These are phyloP conservation scores for Nothobranchius furzeri DNA, from an alignment of 2,113 vertebrate species.

Conservation along the genomic window DNA sequence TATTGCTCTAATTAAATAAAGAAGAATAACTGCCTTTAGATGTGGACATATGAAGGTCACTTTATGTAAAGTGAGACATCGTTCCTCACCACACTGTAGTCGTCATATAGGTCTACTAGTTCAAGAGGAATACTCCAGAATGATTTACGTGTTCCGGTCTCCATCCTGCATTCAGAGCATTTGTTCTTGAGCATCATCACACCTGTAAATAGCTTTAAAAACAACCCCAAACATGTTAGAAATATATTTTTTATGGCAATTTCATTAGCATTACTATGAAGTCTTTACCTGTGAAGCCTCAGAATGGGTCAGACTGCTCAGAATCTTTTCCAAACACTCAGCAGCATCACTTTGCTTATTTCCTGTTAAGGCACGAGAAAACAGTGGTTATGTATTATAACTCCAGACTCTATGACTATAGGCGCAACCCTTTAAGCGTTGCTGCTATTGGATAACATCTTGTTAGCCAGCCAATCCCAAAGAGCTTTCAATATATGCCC, in stretches of 20 bases:
- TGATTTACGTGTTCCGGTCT: not conserved
- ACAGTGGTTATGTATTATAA: too few species aligned
- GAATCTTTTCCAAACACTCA: slow-evolving; percentile 1
- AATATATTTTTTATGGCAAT: not conserved
- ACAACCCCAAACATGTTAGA: not conserved
- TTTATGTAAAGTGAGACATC: not conserved
- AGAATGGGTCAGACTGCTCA: not conserved
- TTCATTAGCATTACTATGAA: not conserved
- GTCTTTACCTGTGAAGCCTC: not conserved
- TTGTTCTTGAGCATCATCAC: not conserved
- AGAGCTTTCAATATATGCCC: too few species aligned
- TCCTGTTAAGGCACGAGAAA: too few species aligned
- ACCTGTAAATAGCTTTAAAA: not conserved
- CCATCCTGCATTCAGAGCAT: not conserved
- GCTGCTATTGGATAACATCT: too few species aligned
- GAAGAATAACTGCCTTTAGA: too few species aligned
- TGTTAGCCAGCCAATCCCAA: too few species aligned
- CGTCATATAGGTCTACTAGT: not conserved
- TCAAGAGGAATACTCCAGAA: slow-evolving; percentile 7
- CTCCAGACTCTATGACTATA: too few species aligned
- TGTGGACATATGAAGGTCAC: not conserved
- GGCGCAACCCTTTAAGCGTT: too few species aligned
- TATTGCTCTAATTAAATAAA: too few species aligned
- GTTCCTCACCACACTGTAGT: not conserved
- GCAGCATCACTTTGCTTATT: not conserved